These are phyloP conservation scores for Haemorhous mexicanus DNA, from an alignment of 2,113 vertebrate species.

Conservation along the genomic window DNA sequence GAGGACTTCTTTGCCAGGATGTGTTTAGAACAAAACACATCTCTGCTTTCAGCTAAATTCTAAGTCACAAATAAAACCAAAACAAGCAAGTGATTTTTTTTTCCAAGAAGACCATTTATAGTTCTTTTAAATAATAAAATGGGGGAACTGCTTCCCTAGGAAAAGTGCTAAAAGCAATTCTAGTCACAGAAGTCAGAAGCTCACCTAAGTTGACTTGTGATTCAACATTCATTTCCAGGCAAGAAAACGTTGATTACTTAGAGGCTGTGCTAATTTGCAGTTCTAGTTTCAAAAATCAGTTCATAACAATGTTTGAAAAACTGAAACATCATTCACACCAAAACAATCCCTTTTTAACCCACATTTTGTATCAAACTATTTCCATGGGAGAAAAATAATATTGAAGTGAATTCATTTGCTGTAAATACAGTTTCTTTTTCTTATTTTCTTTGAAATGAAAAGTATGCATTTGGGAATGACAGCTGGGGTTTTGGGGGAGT, in stretches of 20 bases:
- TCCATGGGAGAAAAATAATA: not conserved
- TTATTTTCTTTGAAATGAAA: not conserved
- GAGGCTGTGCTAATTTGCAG: not conserved
- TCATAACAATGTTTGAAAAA: not conserved
- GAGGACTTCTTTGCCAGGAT: not conserved
- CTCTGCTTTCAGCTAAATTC: not conserved
- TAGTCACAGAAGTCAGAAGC: not conserved
- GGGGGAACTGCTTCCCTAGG: not conserved
- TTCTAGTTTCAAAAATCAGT: not conserved
- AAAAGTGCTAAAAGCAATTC: not conserved
- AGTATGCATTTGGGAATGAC: not conserved
- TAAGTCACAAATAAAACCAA: not conserved
- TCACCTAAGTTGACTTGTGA: accelerated
- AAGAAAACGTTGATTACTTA: not conserved
- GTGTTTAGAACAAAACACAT: not conserved
- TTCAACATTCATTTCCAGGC: not conserved
- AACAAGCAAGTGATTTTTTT: not conserved
- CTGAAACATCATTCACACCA: not conserved
- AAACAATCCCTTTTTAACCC: not conserved
- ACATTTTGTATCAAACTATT: not conserved
- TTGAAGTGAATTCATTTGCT: not conserved
- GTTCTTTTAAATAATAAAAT: not conserved
- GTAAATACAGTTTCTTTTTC: not conserved
- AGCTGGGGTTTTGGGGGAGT: accelerated
- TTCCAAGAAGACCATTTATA: not conserved